Conservation (phyloP, 1,140 invertebrate genomes). For the Pogonomyrmex californicus region DNA sequence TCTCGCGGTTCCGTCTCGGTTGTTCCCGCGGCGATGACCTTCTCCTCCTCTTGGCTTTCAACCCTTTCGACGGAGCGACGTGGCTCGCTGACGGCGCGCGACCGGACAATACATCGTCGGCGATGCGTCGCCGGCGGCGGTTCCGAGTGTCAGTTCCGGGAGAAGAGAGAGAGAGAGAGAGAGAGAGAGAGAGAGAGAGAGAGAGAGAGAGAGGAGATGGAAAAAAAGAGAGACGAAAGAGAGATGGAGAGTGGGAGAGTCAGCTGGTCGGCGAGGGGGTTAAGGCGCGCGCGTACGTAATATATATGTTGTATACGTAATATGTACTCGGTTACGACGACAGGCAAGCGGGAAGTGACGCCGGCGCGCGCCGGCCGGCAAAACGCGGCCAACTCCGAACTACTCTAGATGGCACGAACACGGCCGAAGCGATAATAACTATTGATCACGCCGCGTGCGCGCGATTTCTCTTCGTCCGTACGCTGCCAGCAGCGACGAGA, state of each 20-base stretch:
- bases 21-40: constrained; percentile 17
- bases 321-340: neutral
- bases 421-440: neutral
- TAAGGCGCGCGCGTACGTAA: constrained; percentile 43
- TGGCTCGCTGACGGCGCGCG: constrained; percentile 52
- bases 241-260: constrained; percentile 23
- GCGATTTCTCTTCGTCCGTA: constrained; percentile 71
- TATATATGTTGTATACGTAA: constrained; percentile 11
- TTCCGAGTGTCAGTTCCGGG: constrained; percentile 60
- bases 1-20: neutral
- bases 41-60: constrained; percentile 27
- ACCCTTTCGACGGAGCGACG: constrained; percentile 45
- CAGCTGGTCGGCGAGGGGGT: constrained; percentile 61
- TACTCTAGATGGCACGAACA: neutral
- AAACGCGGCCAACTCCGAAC: neutral
- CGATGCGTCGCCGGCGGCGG: constrained; percentile 46
- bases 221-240: neutral
- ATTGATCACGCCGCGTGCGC: constrained; percentile 10
- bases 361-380: constrained; percentile 1
- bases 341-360: neutral
- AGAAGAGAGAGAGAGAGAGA: neutral
- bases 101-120: constrained; percentile 57
- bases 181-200: constrained; percentile 4
- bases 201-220: neutral
- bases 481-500: constrained; percentile 81